Conservation (phyloP, 1,140 invertebrate species). For the Cydia splendana region DNA sequence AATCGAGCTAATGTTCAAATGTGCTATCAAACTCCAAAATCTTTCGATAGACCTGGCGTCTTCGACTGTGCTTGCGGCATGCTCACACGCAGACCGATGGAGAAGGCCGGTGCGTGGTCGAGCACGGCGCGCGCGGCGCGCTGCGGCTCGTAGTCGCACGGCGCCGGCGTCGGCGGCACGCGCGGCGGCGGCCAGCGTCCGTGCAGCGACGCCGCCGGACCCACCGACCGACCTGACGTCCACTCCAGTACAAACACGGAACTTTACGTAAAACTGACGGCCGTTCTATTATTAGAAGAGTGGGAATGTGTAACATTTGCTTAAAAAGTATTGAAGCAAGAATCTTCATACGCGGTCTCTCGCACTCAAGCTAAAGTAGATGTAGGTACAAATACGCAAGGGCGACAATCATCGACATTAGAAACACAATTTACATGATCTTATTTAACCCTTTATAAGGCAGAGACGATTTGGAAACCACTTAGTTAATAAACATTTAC, state of each 20-base stretch:
- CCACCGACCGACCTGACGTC: slow-evolving; percentile 79
- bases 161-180: slow-evolving; percentile 88
- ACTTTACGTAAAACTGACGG: background rate
- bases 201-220: slow-evolving; percentile 87
- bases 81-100: slow-evolving; percentile 83
- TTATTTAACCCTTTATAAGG: too few relatives aligned
- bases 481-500: too few relatives aligned
- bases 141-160: slow-evolving; percentile 90
- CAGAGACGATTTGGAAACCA: too few relatives aligned
- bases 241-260: background rate
- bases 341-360: too few relatives aligned
- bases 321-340: too few relatives aligned
- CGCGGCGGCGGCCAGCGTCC: slow-evolving; percentile 87
- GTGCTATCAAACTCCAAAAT: background rate
- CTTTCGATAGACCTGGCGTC: slow-evolving; percentile 61
- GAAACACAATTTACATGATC: too few relatives aligned
- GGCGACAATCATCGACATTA: too few relatives aligned
- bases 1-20: too few relatives aligned
- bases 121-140: slow-evolving; percentile 84
- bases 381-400: too few relatives aligned
- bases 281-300: too few relatives aligned
- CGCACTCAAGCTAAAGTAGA: too few relatives aligned
- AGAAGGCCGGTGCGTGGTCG: slow-evolving; percentile 85
- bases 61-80: slow-evolving; percentile 59
- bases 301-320: too few relatives aligned